Conservation (phyloP, 2,797 vertebrate genomes). For the Pogoniulus pusillus region DNA sequence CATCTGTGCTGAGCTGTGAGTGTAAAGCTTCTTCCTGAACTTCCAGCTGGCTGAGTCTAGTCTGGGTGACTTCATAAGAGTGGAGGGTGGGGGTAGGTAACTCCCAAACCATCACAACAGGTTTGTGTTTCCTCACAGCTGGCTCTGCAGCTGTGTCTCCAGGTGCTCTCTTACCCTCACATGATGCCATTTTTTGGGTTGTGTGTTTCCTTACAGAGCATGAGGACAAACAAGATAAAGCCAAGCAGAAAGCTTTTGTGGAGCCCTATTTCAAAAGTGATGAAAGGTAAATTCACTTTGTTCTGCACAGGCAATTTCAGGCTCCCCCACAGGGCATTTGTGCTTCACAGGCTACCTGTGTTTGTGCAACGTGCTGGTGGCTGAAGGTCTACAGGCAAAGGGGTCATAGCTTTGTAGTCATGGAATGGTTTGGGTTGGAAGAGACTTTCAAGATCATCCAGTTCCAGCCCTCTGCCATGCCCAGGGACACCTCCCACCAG, state of each 20-base stretch:
- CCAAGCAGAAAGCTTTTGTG: slow-evolving; percentile 76
- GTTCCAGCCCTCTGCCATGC: too few relatives aligned
- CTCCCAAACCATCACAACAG: too few relatives aligned
- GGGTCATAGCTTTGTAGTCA: background rate
- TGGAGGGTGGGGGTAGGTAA: too few relatives aligned
- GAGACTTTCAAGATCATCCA: too few relatives aligned
- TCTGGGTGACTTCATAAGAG: too few relatives aligned
- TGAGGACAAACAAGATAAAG: slow-evolving; percentile 75
- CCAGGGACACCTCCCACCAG: too few relatives aligned
- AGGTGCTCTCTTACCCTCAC: background rate
- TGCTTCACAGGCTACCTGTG: background rate
- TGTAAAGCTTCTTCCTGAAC: too few relatives aligned
- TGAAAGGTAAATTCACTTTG: slow-evolving; percentile 76
- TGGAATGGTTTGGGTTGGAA: too few relatives aligned
- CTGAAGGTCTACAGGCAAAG: background rate
- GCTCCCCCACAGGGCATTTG: background rate
- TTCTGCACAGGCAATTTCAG: background rate
- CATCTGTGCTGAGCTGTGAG: too few relatives aligned
- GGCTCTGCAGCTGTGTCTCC: background rate
- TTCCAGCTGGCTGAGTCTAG: too few relatives aligned
- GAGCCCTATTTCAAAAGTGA: slow-evolving; percentile 75
- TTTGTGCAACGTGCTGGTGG: background rate
- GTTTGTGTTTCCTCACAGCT: background rate
- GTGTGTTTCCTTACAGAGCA: slow-evolving; percentile 60
- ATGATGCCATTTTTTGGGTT: background rate